phyloP scores from a whole-genome alignment of 92 coral and sea anemone genomes.

The Actinostola sp. region DNA sequence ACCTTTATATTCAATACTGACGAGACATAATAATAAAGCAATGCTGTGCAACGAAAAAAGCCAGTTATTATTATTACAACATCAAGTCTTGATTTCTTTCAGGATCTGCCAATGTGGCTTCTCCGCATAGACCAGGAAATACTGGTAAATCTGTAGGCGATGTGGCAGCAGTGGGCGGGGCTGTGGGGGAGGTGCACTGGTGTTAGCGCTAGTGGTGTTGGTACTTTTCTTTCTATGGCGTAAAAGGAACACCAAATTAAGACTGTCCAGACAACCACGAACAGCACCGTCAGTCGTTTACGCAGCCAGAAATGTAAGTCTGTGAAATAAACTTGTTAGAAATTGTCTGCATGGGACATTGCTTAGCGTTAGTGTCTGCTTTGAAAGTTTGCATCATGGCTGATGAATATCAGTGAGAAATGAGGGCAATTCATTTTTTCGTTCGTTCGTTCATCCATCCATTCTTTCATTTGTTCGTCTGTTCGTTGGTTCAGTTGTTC shows the following conservation, averaged over 20 bases:
- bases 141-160: constrained; percentile 3
- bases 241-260: background rate
- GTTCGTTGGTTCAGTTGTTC: background rate
- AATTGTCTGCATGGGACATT: no score
- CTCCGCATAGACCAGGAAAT: background rate
- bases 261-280: background rate
- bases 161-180: constrained; percentile 58
- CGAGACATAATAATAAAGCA: no score
- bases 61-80: no score
- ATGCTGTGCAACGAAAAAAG: no score
- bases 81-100: background rate
- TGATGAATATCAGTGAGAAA: no score
- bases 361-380: no score
- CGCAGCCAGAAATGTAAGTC: constrained; percentile 20
- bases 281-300: constrained; percentile 14
- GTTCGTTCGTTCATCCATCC: background rate
- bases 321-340: no score
- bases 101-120: background rate
- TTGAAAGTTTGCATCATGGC: no score
- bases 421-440: background rate
- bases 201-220: constrained; percentile 38
- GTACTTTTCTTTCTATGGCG: no score
- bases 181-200: constrained; percentile 45
- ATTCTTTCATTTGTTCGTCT: background rate
- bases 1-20: no score